These are phyloP conservation scores for Meles meles DNA, from an alignment of 2,113 vertebrate genomes.

Conservation along the genomic window DNA sequence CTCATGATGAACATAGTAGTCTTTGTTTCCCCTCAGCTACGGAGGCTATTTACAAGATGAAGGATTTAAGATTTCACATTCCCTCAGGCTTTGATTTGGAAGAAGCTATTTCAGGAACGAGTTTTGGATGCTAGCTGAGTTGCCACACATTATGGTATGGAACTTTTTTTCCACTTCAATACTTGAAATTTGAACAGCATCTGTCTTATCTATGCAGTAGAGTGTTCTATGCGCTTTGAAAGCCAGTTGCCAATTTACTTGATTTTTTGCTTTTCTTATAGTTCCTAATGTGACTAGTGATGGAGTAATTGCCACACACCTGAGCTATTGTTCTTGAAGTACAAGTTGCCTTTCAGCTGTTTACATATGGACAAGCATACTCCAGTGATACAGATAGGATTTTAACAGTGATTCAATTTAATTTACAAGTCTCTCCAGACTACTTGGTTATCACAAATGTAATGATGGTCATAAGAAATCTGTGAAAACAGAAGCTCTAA, in stretches of 20 bases:
- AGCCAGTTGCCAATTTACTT: background rate
- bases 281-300: background rate
- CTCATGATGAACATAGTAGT: background rate
- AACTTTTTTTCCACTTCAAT: conserved; percentile 34
- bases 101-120: conserved; percentile 10
- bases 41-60: conserved; percentile 35
- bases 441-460: background rate
- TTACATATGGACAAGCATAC: background rate
- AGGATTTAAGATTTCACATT: conserved; percentile 26
- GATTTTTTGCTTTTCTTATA: conserved; percentile 22
- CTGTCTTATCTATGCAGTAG: background rate
- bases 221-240: background rate
- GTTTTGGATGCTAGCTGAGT: conserved; percentile 29
- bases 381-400: background rate
- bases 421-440: background rate
- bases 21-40: background rate
- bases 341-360: background rate
- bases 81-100: conserved; percentile 24
- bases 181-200: background rate
- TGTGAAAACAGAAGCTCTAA: background rate
- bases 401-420: background rate
- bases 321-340: background rate
- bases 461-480: background rate
- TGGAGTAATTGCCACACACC: background rate
- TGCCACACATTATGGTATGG: background rate